A percentile compares a stretch with the other conserved stretches of the same genome.
These are phyloP conservation scores for Ennomos erosarius DNA, from an alignment of 2,888 invertebrate genomes.

Conservation along the genomic window DNA sequence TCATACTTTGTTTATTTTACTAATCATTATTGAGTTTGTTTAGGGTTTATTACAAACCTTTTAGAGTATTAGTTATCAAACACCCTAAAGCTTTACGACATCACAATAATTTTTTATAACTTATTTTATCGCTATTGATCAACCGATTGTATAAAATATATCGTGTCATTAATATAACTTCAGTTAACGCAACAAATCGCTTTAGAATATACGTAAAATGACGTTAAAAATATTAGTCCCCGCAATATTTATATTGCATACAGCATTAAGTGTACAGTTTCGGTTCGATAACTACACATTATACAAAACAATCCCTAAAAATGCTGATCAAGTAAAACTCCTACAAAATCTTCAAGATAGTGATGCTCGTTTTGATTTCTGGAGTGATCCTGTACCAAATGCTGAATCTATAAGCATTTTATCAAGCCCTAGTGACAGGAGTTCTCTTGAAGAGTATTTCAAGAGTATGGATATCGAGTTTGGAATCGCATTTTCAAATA, in stretches of 20 bases:
- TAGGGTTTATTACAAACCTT: too few species aligned
- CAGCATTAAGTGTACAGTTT: conserved; percentile 51
- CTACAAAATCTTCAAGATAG: conserved; percentile 74
- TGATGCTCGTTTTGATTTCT: conserved; percentile 74
- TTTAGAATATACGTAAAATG: conserved; percentile 38
- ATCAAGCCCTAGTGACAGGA: conserved; percentile 68
- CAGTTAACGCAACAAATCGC: conserved; percentile 7
- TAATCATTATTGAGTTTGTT: too few species aligned
- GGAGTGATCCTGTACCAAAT: conserved; percentile 63
- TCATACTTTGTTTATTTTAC: too few species aligned
- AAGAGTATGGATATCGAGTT: conserved; percentile 64
- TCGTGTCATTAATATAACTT: conserved; percentile 1
- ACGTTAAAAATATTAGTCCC: conserved; percentile 32
- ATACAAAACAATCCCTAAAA: conserved; percentile 82
- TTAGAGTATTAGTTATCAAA: too few species aligned
- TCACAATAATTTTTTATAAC: conserved; percentile 24
- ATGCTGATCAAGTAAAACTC: conserved; percentile 71
- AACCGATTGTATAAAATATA: conserved; percentile 10
- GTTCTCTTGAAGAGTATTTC: conserved; percentile 64
- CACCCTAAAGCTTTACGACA: too few species aligned
- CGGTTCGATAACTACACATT: conserved; percentile 75
- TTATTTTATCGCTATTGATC: conserved; percentile 10
- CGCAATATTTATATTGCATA: conserved; percentile 32
- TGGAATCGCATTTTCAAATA: conserved; percentile 71
- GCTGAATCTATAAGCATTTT: conserved; percentile 70